Evolutionary conservation across 2,888 invertebrate genomes (phyloP).

Genomic region (Drosophila atroscutellata): DNA sequence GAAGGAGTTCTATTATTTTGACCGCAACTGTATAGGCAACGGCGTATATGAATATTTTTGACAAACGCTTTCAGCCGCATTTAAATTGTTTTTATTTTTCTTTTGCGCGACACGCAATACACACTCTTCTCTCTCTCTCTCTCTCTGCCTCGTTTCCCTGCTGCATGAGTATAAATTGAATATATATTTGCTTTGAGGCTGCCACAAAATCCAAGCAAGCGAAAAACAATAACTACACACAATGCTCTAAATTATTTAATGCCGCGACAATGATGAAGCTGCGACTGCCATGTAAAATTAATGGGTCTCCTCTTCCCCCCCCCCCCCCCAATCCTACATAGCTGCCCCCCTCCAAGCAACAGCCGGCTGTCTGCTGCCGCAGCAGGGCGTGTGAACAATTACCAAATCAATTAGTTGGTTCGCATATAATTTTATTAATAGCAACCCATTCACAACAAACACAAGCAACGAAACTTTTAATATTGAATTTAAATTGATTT

Average conservation of each 20-base stretch:
- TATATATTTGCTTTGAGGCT: constrained; percentile 55
- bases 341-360: not conserved
- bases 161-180: constrained; percentile 46
- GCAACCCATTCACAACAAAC: constrained; percentile 12
- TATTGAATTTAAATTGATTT: not conserved
- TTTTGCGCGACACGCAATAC: constrained; percentile 2
- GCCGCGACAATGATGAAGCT: constrained; percentile 45
- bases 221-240: constrained; percentile 23
- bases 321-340: not conserved
- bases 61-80: constrained; percentile 48
- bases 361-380: not conserved
- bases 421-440: constrained; percentile 30
- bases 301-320: constrained; percentile 21
- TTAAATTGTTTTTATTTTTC: constrained; percentile 38
- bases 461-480: constrained; percentile 3
- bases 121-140: not conserved
- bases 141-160: not conserved
- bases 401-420: constrained; percentile 53
- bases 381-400: constrained; percentile 46
- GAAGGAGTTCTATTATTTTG: not conserved
- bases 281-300: constrained; percentile 32
- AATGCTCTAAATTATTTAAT: constrained; percentile 49
- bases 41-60: constrained; percentile 55
- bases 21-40: not conserved
- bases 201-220: constrained; percentile 14